Percentiles rank a stretch among this genome's conserved stretches.
Evolutionary conservation across 2,888 invertebrate genomes (phyloP).

Genomic region (Sphaeridia pumilis): DNA sequence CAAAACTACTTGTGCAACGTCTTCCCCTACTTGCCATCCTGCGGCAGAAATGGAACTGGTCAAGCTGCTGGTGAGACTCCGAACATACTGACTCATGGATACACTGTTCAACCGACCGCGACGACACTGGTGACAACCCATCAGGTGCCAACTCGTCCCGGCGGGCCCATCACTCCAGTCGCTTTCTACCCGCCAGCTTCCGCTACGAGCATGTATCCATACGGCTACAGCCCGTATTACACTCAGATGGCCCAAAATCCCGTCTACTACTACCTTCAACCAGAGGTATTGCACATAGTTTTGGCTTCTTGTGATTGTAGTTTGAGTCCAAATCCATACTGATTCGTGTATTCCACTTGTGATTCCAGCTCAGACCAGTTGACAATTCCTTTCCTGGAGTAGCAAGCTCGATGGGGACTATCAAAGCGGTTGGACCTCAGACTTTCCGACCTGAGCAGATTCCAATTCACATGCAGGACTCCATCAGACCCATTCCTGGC

Average conservation of each 20-base stretch:
- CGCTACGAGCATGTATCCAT: no score
- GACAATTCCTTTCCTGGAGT: neutral
- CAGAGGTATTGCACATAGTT: conserved; percentile 2
- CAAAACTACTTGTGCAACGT: conserved; percentile 12
- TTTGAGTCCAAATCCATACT: neutral
- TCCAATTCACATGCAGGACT: neutral
- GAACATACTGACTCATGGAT: no score
- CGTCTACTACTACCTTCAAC: conserved; percentile 12
- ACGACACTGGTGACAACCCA: no score
- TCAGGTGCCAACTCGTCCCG: no score
- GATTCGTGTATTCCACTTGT: neutral
- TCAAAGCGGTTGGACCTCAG: conserved; percentile 3
- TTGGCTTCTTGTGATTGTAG: no score
- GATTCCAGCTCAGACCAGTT: conserved; percentile 2
- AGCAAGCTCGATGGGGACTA: conserved; percentile 5
- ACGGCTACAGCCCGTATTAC: conserved; percentile 7
- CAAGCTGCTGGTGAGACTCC: no score
- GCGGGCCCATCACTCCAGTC: no score
- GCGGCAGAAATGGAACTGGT: no score
- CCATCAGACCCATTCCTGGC: neutral
- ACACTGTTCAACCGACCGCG: no score
- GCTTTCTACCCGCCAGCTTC: no score
- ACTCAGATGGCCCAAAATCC: conserved; percentile 10
- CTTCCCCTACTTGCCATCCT: conserved; percentile 10
- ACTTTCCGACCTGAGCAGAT: conserved; percentile 1